Evolutionary conservation across 2,888 invertebrate genomes (phyloP), one percentile per base, ranked within the genome.

Genomic region (Leuctra nigra): DNA sequence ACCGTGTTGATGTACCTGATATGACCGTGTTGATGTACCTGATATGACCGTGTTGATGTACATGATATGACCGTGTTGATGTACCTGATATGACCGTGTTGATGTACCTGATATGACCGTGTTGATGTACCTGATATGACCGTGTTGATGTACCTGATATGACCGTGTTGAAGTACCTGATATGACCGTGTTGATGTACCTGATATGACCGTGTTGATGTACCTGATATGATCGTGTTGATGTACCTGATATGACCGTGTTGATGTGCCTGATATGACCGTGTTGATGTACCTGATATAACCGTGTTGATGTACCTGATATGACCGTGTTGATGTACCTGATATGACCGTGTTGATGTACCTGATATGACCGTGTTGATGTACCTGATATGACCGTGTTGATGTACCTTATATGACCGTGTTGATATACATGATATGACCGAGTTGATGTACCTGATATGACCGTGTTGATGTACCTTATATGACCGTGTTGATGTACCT

Each of bases 381-480:
- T 88, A 89, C n/a, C n/a, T n/a, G n/a, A n/a, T n/a, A n/a, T n/a
- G n/a, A n/a, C n/a, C 11, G 29, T 11, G 29, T 29, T 11, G 29
- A 7, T 29, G 11, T 7, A 29, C 29, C 29, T 11, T 6, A 29
- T 29, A 29, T 29, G 11, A 29, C 6, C 11, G 29, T 7, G 14
- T 38, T 6, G 20, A 72, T 77, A 75, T 69, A 87, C 84, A 64
- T 29, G 69, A 68, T 41, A 72, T 61, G 18, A 70, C 64, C 4
- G 70, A 68, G 62, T 86, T 87, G 52, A 84, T 69, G 68, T 88
- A 89, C n/a, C n/a, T n/a, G n/a, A n/a, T n/a, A n/a, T n/a, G n/a
- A n/a, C n/a, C 11, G 29, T 11, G 29, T 29, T 11, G 29, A 7
- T 29, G 11, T 7, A 29, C 29, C 29, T 11, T 6, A 29, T 29